Conservation (phyloP, 2,797 vertebrate species). For the Gadopsis marmoratus region DNA sequence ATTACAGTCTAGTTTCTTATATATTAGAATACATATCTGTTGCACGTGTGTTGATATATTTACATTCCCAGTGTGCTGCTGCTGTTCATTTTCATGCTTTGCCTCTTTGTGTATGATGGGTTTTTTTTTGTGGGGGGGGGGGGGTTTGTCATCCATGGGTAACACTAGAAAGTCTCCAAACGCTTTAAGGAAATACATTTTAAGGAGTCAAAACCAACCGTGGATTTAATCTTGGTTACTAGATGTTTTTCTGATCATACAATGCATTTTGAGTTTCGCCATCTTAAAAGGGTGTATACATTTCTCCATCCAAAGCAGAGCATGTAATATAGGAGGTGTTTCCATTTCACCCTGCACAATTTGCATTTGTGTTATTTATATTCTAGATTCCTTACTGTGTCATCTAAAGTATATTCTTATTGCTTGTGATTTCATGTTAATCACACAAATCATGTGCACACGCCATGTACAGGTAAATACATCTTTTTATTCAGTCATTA, state of each 20-base stretch:
- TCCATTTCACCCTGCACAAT: background rate
- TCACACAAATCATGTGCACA: background rate
- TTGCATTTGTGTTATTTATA: background rate
- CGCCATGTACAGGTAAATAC: background rate
- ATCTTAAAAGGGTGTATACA: too few species aligned
- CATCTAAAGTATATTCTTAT: background rate
- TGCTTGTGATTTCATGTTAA: background rate
- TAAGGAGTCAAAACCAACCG: slow-evolving; percentile 6
- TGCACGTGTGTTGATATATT: background rate
- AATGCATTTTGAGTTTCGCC: background rate
- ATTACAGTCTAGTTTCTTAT: background rate
- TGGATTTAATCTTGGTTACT: background rate
- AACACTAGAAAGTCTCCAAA: background rate
- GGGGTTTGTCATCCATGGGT: background rate
- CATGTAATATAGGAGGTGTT: background rate
- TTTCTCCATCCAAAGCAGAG: background rate
- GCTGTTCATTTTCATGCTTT: background rate
- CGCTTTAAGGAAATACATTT: background rate
- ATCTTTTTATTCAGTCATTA: slow-evolving; percentile 44
- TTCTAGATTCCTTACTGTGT: background rate
- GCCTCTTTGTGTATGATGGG: too few species aligned
- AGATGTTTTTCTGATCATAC: background rate
- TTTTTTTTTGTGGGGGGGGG: too few species aligned
- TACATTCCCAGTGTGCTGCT: background rate
- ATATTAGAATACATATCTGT: background rate